Conservation (phyloP, 2,797 vertebrate genomes). For the Lepidocolaptes lacrymiger region DNA sequence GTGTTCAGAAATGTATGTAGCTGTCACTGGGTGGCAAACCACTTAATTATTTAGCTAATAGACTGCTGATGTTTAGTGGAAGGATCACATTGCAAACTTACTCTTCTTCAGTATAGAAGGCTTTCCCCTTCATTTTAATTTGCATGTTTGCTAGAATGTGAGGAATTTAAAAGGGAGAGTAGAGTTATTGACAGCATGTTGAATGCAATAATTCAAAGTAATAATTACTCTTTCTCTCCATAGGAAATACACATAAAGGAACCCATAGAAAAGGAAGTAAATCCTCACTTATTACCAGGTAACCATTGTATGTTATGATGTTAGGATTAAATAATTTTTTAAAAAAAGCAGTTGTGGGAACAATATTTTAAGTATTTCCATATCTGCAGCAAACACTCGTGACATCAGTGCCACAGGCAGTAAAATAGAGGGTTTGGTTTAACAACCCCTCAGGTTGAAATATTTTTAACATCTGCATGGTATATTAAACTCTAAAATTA, state of each 20-base stretch:
- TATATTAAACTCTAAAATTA: not conserved
- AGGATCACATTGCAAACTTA: not conserved
- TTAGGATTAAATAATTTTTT: not conserved
- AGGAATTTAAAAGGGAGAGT: not conserved
- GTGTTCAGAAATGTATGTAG: not conserved
- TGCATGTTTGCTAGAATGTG: not conserved
- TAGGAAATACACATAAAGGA: conserved; percentile 86
- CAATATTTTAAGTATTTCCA: not conserved
- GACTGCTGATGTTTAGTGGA: not conserved
- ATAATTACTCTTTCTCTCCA: not conserved
- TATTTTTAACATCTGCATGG: not conserved
- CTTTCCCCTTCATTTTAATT: not conserved
- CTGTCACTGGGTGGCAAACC: not conserved
- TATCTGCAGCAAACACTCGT: not conserved
- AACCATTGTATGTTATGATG: conserved; percentile 7
- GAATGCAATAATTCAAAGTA: not conserved
- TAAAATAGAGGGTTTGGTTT: not conserved
- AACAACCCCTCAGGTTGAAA: not conserved
- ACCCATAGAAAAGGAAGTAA: conserved; percentile 77
- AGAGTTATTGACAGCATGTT: not conserved
- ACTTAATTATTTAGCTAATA: not conserved
- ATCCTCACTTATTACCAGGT: conserved; percentile 84
- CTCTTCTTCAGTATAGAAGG: not conserved
- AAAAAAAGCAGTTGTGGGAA: not conserved
- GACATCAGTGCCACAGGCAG: not conserved